Percentiles rank a stretch among this genome's conserved stretches.
Evolutionary conservation across 53 echinoderm and acorn worm species (phyloP).

Genomic region (Apostichopus leukothele): DNA sequence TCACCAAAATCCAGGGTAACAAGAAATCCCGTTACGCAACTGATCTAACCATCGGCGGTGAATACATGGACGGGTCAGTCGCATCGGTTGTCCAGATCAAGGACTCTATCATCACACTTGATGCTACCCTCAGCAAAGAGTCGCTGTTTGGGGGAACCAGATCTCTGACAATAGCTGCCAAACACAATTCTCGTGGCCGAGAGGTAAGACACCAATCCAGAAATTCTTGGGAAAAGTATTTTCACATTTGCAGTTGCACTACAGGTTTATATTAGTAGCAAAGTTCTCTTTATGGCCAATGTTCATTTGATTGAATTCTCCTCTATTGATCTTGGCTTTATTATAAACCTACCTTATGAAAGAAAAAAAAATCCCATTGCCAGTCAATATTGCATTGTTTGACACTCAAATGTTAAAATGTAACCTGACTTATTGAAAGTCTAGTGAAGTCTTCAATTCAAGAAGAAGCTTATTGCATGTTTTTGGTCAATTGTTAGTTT

Average conservation of each 20-base stretch:
- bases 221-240: no score
- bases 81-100: slow-evolving; percentile 36
- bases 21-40: slow-evolving; percentile 54
- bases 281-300: no score
- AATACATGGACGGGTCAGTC: slow-evolving; percentile 53
- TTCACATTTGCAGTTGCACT: no score
- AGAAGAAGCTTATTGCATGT: not conserved
- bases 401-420: no score
- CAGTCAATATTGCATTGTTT: no score
- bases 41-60: slow-evolving; percentile 53
- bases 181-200: not conserved
- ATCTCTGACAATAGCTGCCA: slow-evolving; percentile 2
- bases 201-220: not conserved
- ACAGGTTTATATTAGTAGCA: no score
- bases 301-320: no score
- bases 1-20: slow-evolving; percentile 44
- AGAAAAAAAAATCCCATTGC: no score
- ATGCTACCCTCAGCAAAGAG: slow-evolving; percentile 30
- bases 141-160: not conserved
- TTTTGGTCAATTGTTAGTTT: not conserved
- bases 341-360: no score
- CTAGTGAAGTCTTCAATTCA: not conserved
- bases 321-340: no score
- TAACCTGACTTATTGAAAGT: not conserved
- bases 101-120: slow-evolving; percentile 40